phyloP scores from a whole-genome alignment of 2,113 vertebrate species.

The Xiphophorus maculatus region DNA sequence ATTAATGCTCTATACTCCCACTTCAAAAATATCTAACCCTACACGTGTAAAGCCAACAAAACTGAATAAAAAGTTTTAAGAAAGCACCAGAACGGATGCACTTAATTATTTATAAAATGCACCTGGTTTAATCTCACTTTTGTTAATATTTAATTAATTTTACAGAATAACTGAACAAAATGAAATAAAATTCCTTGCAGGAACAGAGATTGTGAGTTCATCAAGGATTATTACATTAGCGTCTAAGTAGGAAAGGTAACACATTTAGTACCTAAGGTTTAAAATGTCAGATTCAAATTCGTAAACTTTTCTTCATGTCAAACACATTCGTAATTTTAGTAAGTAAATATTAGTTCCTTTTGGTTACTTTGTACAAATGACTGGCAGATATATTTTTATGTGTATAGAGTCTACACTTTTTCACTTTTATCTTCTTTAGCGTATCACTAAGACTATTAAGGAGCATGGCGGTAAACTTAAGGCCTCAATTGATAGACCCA shows the following conservation, averaged over 20 bases:
- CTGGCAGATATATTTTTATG: conserved; percentile 30
- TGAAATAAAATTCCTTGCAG: neutral
- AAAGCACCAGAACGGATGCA: neutral
- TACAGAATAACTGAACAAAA: neutral
- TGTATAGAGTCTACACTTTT: conserved; percentile 15
- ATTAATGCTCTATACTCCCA: too few species aligned
- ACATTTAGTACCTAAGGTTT: neutral
- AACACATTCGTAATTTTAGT: conserved; percentile 20
- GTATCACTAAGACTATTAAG: conserved; percentile 39
- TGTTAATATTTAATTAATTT: neutral
- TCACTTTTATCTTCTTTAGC: conserved; percentile 48
- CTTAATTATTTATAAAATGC: neutral
- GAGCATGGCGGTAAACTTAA: conserved; percentile 9
- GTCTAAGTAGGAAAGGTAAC: neutral
- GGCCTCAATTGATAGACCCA: conserved; percentile 3
- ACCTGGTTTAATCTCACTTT: neutral
- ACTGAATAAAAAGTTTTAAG: neutral
- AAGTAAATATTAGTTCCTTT: conserved; percentile 19
- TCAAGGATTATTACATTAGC: neutral
- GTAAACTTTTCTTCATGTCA: conserved; percentile 11
- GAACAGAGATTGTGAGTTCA: neutral
- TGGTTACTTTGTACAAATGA: conserved; percentile 39
- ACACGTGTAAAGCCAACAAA: neutral
- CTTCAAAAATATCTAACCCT: too few species aligned
- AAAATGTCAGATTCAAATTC: conserved; percentile 5